These are phyloP conservation scores for Drosophila micromelanica DNA, from an alignment of 1,140 invertebrate genomes.

Conservation along the genomic window DNA sequence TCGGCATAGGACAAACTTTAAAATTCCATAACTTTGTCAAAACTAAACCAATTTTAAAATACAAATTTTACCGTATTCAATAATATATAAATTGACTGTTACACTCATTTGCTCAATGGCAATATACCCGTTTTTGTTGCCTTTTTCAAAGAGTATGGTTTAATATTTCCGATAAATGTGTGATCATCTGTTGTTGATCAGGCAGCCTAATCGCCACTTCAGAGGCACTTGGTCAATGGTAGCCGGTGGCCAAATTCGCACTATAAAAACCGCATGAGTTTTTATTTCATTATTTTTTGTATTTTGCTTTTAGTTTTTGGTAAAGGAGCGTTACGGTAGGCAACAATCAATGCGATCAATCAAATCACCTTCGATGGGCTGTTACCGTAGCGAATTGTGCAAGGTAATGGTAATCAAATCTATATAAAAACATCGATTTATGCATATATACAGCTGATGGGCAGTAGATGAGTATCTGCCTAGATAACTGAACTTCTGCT, in stretches of 20 bases:
- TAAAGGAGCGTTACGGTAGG: slow-evolving; percentile 12
- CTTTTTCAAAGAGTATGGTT: not conserved
- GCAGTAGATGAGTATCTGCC: slow-evolving; percentile 15
- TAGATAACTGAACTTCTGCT: slow-evolving; percentile 58
- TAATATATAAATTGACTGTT: not conserved
- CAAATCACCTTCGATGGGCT: slow-evolving; percentile 54
- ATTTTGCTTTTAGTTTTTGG: slow-evolving; percentile 4
- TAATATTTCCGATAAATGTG: not conserved
- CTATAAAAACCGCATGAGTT: slow-evolving; percentile 48
- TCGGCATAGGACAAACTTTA: too few relatives aligned
- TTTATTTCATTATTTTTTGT: slow-evolving; percentile 10
- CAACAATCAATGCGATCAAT: slow-evolving; percentile 52
- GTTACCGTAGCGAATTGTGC: slow-evolving; percentile 59
- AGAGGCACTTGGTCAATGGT: slow-evolving; percentile 29
- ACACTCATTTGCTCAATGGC: too few relatives aligned
- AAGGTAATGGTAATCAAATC: slow-evolving; percentile 61
- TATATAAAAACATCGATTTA: slow-evolving; percentile 31
- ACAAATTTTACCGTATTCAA: too few relatives aligned
- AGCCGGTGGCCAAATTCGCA: slow-evolving; percentile 54
- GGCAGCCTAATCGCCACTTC: slow-evolving; percentile 54
- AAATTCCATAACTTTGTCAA: too few relatives aligned
- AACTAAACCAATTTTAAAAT: too few relatives aligned
- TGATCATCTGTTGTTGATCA: slow-evolving; percentile 5
- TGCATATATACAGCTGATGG: slow-evolving; percentile 18
- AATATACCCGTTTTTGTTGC: too few relatives aligned